phyloP scores from a whole-genome alignment of 2,113 vertebrate genomes.

The Panurus biarmicus region DNA sequence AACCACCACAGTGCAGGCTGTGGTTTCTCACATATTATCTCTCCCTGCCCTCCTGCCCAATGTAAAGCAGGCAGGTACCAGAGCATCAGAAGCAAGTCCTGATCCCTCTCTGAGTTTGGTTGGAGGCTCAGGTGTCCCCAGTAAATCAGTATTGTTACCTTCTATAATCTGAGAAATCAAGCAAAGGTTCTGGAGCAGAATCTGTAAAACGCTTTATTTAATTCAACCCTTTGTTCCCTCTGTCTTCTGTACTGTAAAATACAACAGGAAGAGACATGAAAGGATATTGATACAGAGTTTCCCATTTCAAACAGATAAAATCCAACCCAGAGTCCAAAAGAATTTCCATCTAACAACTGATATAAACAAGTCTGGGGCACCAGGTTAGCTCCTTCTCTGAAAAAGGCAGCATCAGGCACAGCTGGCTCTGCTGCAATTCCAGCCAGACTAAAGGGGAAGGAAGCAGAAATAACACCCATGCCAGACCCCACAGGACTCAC shows the following conservation, averaged over 20 bases:
- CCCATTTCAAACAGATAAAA: neutral
- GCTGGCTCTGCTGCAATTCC: neutral
- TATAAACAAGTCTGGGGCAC: neutral
- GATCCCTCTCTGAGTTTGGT: neutral
- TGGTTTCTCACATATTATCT: neutral
- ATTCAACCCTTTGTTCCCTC: neutral
- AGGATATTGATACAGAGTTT: neutral
- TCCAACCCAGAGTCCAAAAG: neutral
- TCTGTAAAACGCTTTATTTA: neutral
- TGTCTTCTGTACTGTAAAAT: neutral
- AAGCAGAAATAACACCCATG: neutral
- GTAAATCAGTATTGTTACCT: neutral
- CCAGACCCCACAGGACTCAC: neutral
- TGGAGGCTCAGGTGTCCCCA: neutral
- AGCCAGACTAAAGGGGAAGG: too few species aligned
- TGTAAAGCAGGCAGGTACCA: neutral
- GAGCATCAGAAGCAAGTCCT: neutral
- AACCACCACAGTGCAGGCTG: neutral
- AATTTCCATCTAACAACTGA: neutral
- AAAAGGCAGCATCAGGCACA: neutral
- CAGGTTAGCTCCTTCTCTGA: neutral
- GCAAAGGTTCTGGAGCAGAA: neutral
- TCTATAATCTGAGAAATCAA: neutral
- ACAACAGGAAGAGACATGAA: rapidly evolving
- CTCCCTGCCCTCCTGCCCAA: neutral